These are phyloP conservation scores for Taphrorychus bicolor DNA, from an alignment of 2,888 invertebrate genomes.

Conservation along the genomic window DNA sequence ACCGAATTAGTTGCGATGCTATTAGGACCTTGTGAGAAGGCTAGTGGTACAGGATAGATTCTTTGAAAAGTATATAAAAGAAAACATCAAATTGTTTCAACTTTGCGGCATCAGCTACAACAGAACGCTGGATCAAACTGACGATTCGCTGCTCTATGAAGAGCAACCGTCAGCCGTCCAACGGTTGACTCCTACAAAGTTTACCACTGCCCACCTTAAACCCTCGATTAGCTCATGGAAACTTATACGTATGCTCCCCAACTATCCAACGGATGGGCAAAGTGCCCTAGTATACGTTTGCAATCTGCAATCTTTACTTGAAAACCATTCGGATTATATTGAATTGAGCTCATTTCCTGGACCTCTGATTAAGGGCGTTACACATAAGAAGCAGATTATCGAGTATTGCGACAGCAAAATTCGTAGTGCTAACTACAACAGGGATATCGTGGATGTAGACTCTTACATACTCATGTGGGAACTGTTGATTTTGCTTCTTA, in stretches of 20 bases:
- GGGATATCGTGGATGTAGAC: conserved; percentile 66
- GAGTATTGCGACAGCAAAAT: conserved; percentile 84
- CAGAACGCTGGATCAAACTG: conserved; percentile 57
- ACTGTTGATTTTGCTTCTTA: conserved; percentile 81
- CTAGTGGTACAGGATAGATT: too few species aligned
- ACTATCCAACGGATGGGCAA: conserved; percentile 80
- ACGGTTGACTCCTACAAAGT: conserved; percentile 84
- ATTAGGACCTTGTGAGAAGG: too few species aligned
- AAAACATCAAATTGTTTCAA: neutral
- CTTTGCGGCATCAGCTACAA: conserved; percentile 42
- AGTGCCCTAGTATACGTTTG: conserved; percentile 79
- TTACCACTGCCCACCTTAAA: conserved; percentile 80
- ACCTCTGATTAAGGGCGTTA: conserved; percentile 81
- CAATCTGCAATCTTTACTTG: conserved; percentile 66
- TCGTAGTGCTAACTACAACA: conserved; percentile 63
- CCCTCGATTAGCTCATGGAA: conserved; percentile 70
- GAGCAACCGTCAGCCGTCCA: conserved; percentile 69
- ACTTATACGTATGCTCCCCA: conserved; percentile 77
- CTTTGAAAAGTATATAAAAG: too few species aligned
- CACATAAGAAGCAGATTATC: conserved; percentile 93
- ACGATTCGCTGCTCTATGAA: conserved; percentile 60
- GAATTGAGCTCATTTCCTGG: conserved; percentile 81
- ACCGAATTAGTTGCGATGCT: too few species aligned
- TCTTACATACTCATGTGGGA: conserved; percentile 88
- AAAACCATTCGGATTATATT: conserved; percentile 67